phyloP scores from a whole-genome alignment of 2,113 vertebrate genomes.

The Brachyistius frenatus region DNA sequence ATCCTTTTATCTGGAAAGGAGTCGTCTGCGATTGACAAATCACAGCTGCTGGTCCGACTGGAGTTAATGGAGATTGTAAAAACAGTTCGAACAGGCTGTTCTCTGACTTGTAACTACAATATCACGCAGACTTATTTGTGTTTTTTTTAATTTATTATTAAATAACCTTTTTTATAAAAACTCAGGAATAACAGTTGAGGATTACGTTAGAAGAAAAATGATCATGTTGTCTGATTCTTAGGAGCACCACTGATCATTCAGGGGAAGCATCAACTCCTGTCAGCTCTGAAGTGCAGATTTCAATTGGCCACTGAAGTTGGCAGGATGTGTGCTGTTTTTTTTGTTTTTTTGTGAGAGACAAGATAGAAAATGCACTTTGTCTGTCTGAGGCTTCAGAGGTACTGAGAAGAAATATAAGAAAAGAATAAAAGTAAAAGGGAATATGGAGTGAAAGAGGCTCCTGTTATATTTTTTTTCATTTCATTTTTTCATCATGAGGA shows the following conservation, averaged over 20 bases:
- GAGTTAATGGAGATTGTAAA: neutral
- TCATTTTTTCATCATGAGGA: neutral
- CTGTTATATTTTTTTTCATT: neutral
- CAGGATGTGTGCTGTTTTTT: neutral
- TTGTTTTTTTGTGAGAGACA: too few species aligned
- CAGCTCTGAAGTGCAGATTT: neutral
- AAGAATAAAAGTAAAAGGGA: neutral
- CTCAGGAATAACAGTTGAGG: neutral
- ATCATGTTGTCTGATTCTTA: neutral
- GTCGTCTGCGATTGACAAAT: neutral
- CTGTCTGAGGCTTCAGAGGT: neutral
- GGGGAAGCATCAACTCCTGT: neutral
- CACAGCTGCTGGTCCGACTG: neutral
- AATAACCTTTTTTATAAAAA: neutral
- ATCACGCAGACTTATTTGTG: neutral
- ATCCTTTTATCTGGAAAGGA: neutral
- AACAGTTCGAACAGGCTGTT: neutral
- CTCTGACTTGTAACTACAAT: neutral
- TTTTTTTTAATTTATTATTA: neutral
- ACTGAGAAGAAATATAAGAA: neutral
- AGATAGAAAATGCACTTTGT: neutral
- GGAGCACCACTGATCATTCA: neutral
- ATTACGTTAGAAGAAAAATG: neutral
- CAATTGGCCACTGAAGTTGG: neutral
- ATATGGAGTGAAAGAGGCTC: neutral